A percentile compares a stretch with the other conserved stretches of the same genome.
Evolutionary conservation across 1,140 invertebrate genomes (phyloP).

Genomic region (Tigriopus japonicus): DNA sequence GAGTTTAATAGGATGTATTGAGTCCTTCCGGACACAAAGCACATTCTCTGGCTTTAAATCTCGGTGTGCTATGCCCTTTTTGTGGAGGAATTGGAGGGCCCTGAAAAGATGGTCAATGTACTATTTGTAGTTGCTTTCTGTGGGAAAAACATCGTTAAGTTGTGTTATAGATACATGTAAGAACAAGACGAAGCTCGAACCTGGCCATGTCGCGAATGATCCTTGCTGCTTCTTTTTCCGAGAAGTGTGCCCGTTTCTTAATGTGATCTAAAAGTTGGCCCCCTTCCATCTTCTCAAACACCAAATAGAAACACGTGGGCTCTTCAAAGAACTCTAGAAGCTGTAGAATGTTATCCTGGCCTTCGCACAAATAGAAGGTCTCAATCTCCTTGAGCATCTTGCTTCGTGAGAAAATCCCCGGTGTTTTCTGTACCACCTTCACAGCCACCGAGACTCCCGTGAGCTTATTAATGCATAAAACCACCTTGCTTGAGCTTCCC

Average conservation of each 20-base stretch:
- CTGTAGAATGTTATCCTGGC: conserved; percentile 37
- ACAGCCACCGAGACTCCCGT: conserved; percentile 26
- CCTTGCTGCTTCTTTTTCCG: conserved; percentile 10
- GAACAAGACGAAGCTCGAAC: neutral
- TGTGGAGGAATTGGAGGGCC: conserved; percentile 26
- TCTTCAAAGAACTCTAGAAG: conserved; percentile 35
- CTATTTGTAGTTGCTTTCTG: no score
- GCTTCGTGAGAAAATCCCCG: conserved; percentile 24
- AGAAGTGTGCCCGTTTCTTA: conserved; percentile 16
- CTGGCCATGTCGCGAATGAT: conserved; percentile 1
- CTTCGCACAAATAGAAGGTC: conserved; percentile 35
- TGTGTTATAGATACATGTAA: neutral
- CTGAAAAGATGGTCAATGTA: neutral
- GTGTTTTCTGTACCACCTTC: conserved; percentile 33
- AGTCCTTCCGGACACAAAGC: conserved; percentile 28
- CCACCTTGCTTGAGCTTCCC: neutral
- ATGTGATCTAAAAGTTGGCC: conserved; percentile 26
- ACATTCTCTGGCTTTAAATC: conserved; percentile 27
- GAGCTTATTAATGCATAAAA: neutral
- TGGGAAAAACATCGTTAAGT: neutral
- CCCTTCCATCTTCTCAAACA: conserved; percentile 26
- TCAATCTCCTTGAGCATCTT: conserved; percentile 40
- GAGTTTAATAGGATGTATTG: conserved; percentile 35
- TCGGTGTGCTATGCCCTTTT: conserved; percentile 25
- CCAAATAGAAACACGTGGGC: conserved; percentile 27